phyloP scores from a whole-genome alignment of 92 coral and sea anemone species.

The Hydrozoanthus gracilis region DNA sequence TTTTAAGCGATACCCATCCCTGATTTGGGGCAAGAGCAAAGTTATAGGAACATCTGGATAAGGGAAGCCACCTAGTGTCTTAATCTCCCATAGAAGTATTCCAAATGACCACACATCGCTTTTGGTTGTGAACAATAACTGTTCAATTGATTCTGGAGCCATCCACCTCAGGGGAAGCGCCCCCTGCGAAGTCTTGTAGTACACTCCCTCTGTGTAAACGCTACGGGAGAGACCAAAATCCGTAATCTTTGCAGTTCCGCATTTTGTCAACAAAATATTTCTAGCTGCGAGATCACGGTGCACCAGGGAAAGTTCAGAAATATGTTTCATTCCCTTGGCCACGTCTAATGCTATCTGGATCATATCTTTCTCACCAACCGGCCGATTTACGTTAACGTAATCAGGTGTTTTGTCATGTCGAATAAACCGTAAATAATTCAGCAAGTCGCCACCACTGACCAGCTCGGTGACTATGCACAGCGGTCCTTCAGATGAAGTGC shows the following conservation, averaged over 20 bases:
- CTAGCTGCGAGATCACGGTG: slow-evolving; percentile 83
- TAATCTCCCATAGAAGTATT: slow-evolving; percentile 74
- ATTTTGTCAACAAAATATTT: slow-evolving; percentile 61
- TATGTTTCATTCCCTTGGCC: slow-evolving; percentile 69
- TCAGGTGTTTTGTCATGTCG: slow-evolving; percentile 46
- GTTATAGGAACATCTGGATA: slow-evolving; percentile 70
- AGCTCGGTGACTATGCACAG: slow-evolving; percentile 35
- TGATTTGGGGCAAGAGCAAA: slow-evolving; percentile 59
- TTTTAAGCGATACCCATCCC: slow-evolving; percentile 70
- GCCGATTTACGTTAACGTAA: slow-evolving; percentile 55
- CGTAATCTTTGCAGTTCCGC: slow-evolving; percentile 65
- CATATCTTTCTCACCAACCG: slow-evolving; percentile 65
- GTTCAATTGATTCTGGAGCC: slow-evolving; percentile 77
- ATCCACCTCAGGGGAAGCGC: slow-evolving; percentile 80
- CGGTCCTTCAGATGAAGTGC: slow-evolving; percentile 24
- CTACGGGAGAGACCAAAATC: slow-evolving; percentile 81
- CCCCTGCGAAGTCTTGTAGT: slow-evolving; percentile 64
- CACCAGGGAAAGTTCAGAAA: slow-evolving; percentile 58
- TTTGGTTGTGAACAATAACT: slow-evolving; percentile 25
- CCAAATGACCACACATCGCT: slow-evolving; percentile 73
- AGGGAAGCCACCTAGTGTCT: slow-evolving; percentile 76
- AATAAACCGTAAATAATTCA: slow-evolving; percentile 4
- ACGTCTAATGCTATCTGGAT: slow-evolving; percentile 71
- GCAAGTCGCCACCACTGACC: slow-evolving; percentile 19
- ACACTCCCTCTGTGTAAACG: slow-evolving; percentile 67